phyloP scores from a whole-genome alignment of 1,140 invertebrate species.

The Globodera ellingtonae region DNA sequence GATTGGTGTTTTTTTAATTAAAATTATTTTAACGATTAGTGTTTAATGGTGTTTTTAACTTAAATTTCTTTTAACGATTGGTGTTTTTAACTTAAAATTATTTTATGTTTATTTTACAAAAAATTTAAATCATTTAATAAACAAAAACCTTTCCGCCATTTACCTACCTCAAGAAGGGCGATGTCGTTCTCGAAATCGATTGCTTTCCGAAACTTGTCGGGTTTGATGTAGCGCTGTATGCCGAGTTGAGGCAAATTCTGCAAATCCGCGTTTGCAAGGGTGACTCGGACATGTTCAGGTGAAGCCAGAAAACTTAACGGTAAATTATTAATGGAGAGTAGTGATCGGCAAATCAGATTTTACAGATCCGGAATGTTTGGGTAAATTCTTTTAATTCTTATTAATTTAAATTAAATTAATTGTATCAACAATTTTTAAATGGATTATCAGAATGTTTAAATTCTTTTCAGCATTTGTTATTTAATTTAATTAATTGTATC shows the following conservation, averaged over 20 bases:
- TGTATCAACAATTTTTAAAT: too few relatives aligned
- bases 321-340: neutral
- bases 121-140: neutral
- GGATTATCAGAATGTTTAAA: too few relatives aligned
- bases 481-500: too few relatives aligned
- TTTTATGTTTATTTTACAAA: neutral
- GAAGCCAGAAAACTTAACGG: too few relatives aligned
- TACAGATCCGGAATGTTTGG: too few relatives aligned
- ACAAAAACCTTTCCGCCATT: neutral
- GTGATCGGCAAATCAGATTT: neutral
- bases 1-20: neutral
- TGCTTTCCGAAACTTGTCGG: neutral
- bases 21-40: neutral
- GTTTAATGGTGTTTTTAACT: neutral
- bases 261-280: too few relatives aligned
- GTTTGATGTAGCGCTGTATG: neutral
- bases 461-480: too few relatives aligned
- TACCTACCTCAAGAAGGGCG: conserved; percentile 1
- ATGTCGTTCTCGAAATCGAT: neutral
- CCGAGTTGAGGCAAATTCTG: too few relatives aligned
- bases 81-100: neutral
- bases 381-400: too few relatives aligned
- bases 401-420: too few relatives aligned
- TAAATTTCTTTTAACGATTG: neutral
- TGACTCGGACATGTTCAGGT: too few relatives aligned